Evolutionary conservation across 2,888 invertebrate genomes (phyloP).

Genomic region (Agriotes lineatus): DNA sequence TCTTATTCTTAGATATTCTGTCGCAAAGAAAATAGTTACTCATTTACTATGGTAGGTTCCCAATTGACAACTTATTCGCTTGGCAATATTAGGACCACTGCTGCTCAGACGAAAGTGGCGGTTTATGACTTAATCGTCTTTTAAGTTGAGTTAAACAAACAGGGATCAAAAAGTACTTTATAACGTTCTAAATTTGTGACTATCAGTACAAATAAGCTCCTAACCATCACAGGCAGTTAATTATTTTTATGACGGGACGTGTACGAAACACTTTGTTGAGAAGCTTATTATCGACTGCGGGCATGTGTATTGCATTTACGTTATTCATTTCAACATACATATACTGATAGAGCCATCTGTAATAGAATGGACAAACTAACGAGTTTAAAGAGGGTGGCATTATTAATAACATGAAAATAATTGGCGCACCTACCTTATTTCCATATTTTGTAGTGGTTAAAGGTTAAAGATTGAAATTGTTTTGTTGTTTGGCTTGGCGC

Average conservation of each 20-base stretch:
- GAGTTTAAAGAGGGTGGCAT: too few species aligned
- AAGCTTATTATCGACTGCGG: neutral
- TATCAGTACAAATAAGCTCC: neutral
- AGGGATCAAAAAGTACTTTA: too few species aligned
- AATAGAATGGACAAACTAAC: too few species aligned
- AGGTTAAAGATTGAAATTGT: too few species aligned
- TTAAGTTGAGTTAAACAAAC: neutral
- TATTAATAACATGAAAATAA: too few species aligned
- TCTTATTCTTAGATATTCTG: neutral
- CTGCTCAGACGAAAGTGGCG: neutral
- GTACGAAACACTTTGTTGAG: neutral
- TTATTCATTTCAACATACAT: neutral
- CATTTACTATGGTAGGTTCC: neutral
- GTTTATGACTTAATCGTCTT: neutral
- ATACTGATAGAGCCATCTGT: neutral
- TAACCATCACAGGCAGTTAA: neutral
- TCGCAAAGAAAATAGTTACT: too few species aligned
- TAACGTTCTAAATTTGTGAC: too few species aligned
- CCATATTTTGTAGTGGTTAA: too few species aligned
- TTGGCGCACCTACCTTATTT: too few species aligned
- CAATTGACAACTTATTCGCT: neutral
- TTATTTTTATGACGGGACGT: neutral
- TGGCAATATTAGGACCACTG: neutral
- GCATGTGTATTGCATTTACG: neutral
- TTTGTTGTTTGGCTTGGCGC: too few species aligned